Conservation (phyloP, 1,140 invertebrate genomes). For the Physella acuta region DNA sequence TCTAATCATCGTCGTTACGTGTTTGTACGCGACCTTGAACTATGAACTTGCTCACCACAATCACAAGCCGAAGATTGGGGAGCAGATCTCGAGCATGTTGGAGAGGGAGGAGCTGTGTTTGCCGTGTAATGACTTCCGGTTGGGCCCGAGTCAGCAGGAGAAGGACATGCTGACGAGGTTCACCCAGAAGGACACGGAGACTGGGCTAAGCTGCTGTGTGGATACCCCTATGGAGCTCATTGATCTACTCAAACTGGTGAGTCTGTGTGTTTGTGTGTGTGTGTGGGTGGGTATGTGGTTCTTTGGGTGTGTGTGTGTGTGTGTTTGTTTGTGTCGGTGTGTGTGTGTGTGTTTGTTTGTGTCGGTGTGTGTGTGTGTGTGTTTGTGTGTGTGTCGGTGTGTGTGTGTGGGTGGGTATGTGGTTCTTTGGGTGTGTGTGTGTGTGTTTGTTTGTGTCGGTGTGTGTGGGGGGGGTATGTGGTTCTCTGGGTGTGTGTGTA, state of each 20-base stretch:
- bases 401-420: too few relatives aligned
- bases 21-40: slow-evolving; percentile 42
- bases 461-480: too few relatives aligned
- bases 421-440: too few relatives aligned
- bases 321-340: too few relatives aligned
- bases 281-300: too few relatives aligned
- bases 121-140: slow-evolving; percentile 38
- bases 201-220: slow-evolving; percentile 41
- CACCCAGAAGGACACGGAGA: slow-evolving; percentile 30
- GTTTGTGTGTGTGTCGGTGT: too few relatives aligned
- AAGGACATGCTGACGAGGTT: slow-evolving; percentile 39
- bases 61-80: slow-evolving; percentile 48
- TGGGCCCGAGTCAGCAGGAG: slow-evolving; percentile 45
- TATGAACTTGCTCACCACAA: slow-evolving; percentile 41
- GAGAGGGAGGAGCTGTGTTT: slow-evolving; percentile 44
- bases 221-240: slow-evolving; percentile 41
- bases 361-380: too few relatives aligned
- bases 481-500: too few relatives aligned
- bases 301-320: too few relatives aligned
- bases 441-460: too few relatives aligned
- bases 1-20: slow-evolving; percentile 38
- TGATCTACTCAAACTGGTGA: slow-evolving; percentile 43
- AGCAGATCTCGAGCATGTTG: slow-evolving; percentile 41
- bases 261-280: slow-evolving; percentile 25
- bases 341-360: too few relatives aligned